These are phyloP conservation scores for Drosophila fulvimacula DNA, from an alignment of 2,888 invertebrate genomes.

Conservation along the genomic window DNA sequence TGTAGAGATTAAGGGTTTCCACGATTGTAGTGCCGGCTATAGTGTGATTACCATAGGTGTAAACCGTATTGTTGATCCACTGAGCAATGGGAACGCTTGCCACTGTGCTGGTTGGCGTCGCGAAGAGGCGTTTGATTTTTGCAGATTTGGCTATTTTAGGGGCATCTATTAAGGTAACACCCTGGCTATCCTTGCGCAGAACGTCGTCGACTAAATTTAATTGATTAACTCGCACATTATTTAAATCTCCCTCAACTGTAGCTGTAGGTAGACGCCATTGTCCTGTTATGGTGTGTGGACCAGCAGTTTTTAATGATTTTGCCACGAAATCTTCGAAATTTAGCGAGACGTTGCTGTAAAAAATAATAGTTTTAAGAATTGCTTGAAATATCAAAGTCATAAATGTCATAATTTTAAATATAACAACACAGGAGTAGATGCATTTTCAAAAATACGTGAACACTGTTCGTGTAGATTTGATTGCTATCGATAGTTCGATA, in stretches of 20 bases:
- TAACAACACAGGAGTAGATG: not conserved
- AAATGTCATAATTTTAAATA: not conserved
- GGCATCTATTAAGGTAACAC: constrained; percentile 83
- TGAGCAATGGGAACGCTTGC: constrained; percentile 85
- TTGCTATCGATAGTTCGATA: constrained; percentile 19
- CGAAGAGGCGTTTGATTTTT: constrained; percentile 82
- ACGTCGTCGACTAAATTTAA: constrained; percentile 86
- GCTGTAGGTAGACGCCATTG: constrained; percentile 78
- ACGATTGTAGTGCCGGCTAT: constrained; percentile 85
- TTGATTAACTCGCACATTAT: constrained; percentile 85
- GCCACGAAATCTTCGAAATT: constrained; percentile 84
- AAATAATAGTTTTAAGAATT: not conserved
- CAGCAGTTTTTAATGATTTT: constrained; percentile 84
- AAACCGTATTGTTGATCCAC: constrained; percentile 85
- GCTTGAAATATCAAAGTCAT: not conserved
- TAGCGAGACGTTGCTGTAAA: constrained; percentile 63
- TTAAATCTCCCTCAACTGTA: constrained; percentile 76
- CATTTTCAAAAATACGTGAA: not conserved
- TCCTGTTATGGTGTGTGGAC: constrained; percentile 84
- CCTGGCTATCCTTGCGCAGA: constrained; percentile 82
- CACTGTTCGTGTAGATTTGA: not conserved
- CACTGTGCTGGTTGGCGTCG: constrained; percentile 76
- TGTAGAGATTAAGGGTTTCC: constrained; percentile 75
- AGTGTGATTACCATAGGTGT: constrained; percentile 82
- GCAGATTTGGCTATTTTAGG: constrained; percentile 70